phyloP scores from a whole-genome alignment of 2,113 vertebrate species.

The Porphyrio hochstetteri region DNA sequence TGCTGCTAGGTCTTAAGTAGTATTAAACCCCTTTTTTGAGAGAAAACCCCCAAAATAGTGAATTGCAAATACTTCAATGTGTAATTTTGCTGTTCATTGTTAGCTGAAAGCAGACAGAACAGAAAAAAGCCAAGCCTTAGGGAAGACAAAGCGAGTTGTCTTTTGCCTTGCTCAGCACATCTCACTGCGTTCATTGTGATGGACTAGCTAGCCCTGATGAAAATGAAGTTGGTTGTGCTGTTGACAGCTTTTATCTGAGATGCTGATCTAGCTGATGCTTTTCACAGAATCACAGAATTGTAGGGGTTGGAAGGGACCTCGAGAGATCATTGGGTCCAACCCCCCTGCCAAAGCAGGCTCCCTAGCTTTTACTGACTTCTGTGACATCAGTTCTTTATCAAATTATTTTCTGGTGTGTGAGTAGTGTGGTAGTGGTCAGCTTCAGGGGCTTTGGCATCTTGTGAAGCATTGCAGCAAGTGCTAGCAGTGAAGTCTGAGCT shows the following conservation, averaged over 20 bases:
- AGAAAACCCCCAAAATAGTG: not conserved
- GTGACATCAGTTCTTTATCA: not conserved
- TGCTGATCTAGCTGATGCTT: not conserved
- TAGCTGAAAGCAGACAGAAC: not conserved
- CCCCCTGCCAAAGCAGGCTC: too few relatives aligned
- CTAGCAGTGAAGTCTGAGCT: not conserved
- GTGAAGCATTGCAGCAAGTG: not conserved
- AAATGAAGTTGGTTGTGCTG: not conserved
- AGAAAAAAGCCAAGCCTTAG: not conserved
- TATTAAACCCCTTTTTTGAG: not conserved
- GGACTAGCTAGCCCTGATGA: not conserved
- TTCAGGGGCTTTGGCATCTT: not conserved
- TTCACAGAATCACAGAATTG: too few relatives aligned
- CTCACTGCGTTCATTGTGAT: fast-evolving
- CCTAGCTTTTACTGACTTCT: not conserved
- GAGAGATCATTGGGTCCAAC: too few relatives aligned
- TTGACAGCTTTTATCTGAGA: not conserved
- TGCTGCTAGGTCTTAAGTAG: not conserved
- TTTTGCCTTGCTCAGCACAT: not conserved
- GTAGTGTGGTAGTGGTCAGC: not conserved
- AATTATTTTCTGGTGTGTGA: not conserved
- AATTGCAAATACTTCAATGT: not conserved
- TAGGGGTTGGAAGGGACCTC: too few relatives aligned
- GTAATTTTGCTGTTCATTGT: not conserved
- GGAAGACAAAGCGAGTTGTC: not conserved